Evolutionary conservation across 2,113 vertebrate species (phyloP), one percentile per base, ranked within the genome.

Genomic region (Orycteropus afer): DNA sequence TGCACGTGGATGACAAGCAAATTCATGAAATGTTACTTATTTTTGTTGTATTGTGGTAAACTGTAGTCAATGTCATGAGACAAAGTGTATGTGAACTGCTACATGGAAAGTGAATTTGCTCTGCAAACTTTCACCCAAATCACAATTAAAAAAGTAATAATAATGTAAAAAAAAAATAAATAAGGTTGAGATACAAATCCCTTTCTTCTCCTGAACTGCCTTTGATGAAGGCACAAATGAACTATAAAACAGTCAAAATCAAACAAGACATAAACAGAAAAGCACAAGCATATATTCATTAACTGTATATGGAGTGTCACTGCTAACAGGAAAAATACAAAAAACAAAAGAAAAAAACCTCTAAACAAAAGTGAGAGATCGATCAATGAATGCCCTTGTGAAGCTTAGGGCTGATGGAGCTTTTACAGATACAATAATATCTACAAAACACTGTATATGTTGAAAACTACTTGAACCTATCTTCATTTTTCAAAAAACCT

Each of bases 251-350:
- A 32, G 89, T 29, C 51, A 86, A 94, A 86, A 74, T 27, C 45
- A 93, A 15, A 17, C 13, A 80, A 91, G 37, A 93, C 29, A 92
- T 93, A 95, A 96, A 84, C 22, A 9, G 27, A 96, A 40, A 93
- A 7, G 40, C 55, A 73, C 85, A 95, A 53, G 37, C 25, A 83
- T 4, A 69, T 65, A 74, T 79, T 87, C 25, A 67, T 73, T 92
- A 84, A 90, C 61, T 85, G 90, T 69, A 90, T 69, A 45, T 45
- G 34, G 37, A 67, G 8, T 59, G 51, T 63, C 22, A 76, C 80
- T 69, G 42, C 27, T 76, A 53, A 8, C 9, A 29, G 13, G 7
- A 74, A 94, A 27, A 85, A 87, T 82, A 59, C 78, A 40, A 40
- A 86, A 65, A 69, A 69, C 63, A 57, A 87, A 55, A 91, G 22